A percentile compares a stretch with the other conserved stretches of the same genome.
Evolutionary conservation across 2,888 invertebrate genomes (phyloP).

Genomic region (Stictocephala bisonia): DNA sequence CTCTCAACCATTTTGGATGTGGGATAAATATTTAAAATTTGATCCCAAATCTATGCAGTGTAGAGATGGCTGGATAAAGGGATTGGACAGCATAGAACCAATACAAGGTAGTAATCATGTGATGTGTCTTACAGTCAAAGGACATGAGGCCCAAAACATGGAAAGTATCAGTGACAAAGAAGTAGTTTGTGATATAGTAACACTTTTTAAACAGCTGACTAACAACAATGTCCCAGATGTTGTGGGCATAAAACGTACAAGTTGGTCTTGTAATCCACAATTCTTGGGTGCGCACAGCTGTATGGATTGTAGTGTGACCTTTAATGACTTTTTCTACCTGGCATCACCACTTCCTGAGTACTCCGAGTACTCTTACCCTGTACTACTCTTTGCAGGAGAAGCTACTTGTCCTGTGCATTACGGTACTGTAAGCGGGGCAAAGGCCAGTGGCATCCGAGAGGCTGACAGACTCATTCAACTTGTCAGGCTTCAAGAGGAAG

Average conservation of each 20-base stretch:
- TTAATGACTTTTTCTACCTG: conserved; percentile 77
- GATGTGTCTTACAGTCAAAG: conserved; percentile 20
- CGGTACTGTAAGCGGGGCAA: conserved; percentile 83
- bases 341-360: conserved; percentile 70
- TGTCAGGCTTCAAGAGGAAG: conserved; percentile 26
- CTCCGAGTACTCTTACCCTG: conserved; percentile 46
- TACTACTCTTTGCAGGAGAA: conserved; percentile 84
- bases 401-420: conserved; percentile 82
- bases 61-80: conserved; percentile 34
- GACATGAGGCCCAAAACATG: conserved; percentile 27
- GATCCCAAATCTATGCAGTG: conserved; percentile 23
- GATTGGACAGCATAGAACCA: conserved; percentile 8
- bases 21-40: conserved; percentile 66
- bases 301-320: conserved; percentile 58
- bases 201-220: conserved; percentile 10
- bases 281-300: conserved; percentile 62
- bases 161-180: conserved; percentile 25
- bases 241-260: conserved; percentile 57
- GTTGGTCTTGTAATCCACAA: conserved; percentile 61
- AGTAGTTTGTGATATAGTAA: conserved; percentile 22
- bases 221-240: conserved; percentile 52
- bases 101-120: conserved; percentile 25
- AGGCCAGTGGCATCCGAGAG: conserved; percentile 82
- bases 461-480: conserved; percentile 76
- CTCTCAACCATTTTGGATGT: conserved; percentile 78